Evolutionary conservation across 2,113 vertebrate species (phyloP), one percentile per base, ranked within the genome.

Genomic region (Propithecus coquereli): DNA sequence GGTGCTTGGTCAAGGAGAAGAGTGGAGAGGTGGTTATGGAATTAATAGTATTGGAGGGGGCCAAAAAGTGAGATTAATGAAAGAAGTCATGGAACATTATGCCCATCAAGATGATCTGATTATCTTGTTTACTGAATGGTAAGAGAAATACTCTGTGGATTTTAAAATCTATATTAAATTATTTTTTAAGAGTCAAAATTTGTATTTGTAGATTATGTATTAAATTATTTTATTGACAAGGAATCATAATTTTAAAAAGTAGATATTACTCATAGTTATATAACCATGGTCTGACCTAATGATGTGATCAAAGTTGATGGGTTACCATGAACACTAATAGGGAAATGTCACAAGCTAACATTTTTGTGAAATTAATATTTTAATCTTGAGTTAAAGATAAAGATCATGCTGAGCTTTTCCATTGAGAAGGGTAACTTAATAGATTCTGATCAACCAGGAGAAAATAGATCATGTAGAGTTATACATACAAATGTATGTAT

Each of bases 41-140:
- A 98, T 99, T 20, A 99, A 97, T n/a, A 99, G 99, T 17, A 99
- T 99, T 74, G 99, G 99, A 0, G 99, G 99, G 79, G 99, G 99
- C 40, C 99, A 99, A 96, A 99, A 99, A 97, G 99, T 99, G 91
- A 98, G 99, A 84, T 98, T 99, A 94, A 98, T 99, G 98, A 99
- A 99, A 96, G 99, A 99, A 97, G 98, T 98, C 96, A 98, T 99
- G 99, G 98, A 98, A 92, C 97, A 88, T 18, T 97, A 99, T 43
- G 98, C 99, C 91, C 98, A 98, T 91, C 99, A 99, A 84, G 99
- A 99, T n/a, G 99, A 99, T 96, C 98, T 99, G 73, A 93, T 99
- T 83, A 95, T 99, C 34, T 98, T 99, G 61, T 99, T 99, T 88
- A 99, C 99, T 97, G 99, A 99, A 96, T 99, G 99, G 99, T 99